Evolutionary conservation across 2,888 invertebrate genomes (phyloP).

Genomic region (Perizoma flavofasciatum): DNA sequence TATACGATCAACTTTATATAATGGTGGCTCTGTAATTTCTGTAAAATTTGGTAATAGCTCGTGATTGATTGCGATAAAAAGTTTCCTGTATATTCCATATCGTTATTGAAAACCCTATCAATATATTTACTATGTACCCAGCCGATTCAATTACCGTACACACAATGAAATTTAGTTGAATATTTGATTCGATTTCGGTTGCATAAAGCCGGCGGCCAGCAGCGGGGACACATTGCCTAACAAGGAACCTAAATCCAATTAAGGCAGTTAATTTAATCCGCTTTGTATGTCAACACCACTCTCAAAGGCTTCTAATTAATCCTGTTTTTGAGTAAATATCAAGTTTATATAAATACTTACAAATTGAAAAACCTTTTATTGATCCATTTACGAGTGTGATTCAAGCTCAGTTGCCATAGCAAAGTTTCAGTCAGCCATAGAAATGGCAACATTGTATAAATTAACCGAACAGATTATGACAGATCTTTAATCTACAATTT

Average conservation of each 20-base stretch:
- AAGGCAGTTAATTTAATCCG: slow-evolving; percentile 82
- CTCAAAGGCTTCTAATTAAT: slow-evolving; percentile 65
- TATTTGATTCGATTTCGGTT: slow-evolving; percentile 47
- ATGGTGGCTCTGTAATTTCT: too few relatives aligned
- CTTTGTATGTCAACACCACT: slow-evolving; percentile 72
- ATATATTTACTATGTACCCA: slow-evolving; percentile 2
- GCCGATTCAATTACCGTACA: slow-evolving; percentile 34
- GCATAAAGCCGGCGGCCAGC: slow-evolving; percentile 44
- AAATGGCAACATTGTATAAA: too few relatives aligned
- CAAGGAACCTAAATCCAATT: slow-evolving; percentile 83
- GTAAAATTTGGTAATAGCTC: too few relatives aligned
- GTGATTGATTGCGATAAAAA: too few relatives aligned
- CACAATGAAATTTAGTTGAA: slow-evolving; percentile 40
- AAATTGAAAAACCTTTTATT: too few relatives aligned
- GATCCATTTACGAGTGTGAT: too few relatives aligned
- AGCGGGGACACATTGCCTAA: slow-evolving; percentile 72
- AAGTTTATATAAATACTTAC: not conserved
- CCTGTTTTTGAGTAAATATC: slow-evolving; percentile 45
- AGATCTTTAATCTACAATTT: too few relatives aligned
- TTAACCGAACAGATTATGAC: too few relatives aligned
- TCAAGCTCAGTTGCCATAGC: too few relatives aligned
- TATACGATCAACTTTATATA: too few relatives aligned
- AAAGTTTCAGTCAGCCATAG: too few relatives aligned
- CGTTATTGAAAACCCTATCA: not conserved
- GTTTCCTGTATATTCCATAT: not conserved